Conservation (phyloP, 2,113 vertebrate genomes). For the crab-eating macaque (Macaca fascicularis) region T2T-MFA8v1.1 NC_088375.1:142558001-142558500, state of each 20-base stretch:
- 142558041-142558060: no score
- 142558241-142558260: background rate
- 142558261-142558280: background rate
- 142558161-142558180: no score
- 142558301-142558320: background rate
- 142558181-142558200: background rate
- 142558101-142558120: no score
- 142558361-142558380: constrained; percentile 3
- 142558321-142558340: background rate
- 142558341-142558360: background rate
- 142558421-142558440: background rate
- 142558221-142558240: background rate
- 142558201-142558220: background rate
- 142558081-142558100: no score
- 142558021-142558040: no score
- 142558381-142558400: background rate
- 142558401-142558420: background rate
- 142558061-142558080: no score
- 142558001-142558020: no score
- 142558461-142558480: background rate
- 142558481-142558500: background rate
- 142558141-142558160: no score
- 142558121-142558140: no score
- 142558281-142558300: background rate
- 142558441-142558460: background rate